Evolutionary conservation across 2,888 invertebrate genomes (phyloP), one percentile per base, ranked within the genome.

Genomic region (Lottia gigantea): DNA sequence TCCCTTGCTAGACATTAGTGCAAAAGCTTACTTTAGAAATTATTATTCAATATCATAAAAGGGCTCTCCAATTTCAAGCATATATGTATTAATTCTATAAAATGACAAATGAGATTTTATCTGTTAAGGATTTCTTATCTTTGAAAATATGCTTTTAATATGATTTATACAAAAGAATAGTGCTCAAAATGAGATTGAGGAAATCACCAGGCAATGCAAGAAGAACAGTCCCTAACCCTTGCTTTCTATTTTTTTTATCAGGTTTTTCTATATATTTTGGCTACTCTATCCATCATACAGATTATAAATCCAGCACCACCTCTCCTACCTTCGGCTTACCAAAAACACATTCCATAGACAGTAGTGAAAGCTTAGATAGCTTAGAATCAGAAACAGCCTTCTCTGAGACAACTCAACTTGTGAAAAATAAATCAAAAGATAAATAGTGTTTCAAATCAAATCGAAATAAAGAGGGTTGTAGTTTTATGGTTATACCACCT

Each of bases 221-320:
- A 19, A 19, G 3, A n/a, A 47, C 23, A 45, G 49, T 66, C 49
- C 45, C 25, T 55, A 26, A 40, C 40, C 66, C 66, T 45, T 19
- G n/a, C 19, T 45, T 23, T 26, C 16, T 15, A n/a, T 64, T 26
- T 64, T 67, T 64, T 45, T 25, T 67, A 64, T 47, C 72, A 85
- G 85, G 87, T 25, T 82, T 86, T 55, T 19, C 77, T 16, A 81
- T 86, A 40, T 87, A 87, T 74, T 85, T 87, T 76, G 74, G 78
- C 16, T 87, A 87, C 76, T 86, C 86, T 46, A 74, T 87, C 64
- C 76, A 79, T 76, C 74, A 55, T n/a, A 23, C 55, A 23, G 55
- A 23, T 55, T 23, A 84, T 73, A 86, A 63, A 72, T 46, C 16
- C 19, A 55, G 11, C 55, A 55, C 19, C 3, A 23, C 55, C 55